phyloP scores from a whole-genome alignment of 2,113 vertebrate species.

The Eudyptes chrysolophus region DNA sequence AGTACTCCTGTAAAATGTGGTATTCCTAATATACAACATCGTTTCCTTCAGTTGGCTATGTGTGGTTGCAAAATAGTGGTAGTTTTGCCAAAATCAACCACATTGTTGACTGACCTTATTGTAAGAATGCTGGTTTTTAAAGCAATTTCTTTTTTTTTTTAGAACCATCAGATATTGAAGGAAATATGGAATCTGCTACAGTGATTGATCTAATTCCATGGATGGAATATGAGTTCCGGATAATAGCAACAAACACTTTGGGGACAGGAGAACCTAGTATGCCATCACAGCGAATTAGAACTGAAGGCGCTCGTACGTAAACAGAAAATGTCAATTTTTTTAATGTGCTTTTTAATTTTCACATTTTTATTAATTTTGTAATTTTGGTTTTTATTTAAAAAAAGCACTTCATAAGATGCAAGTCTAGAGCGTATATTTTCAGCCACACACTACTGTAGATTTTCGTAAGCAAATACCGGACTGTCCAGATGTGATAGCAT shows the following conservation, averaged over 20 bases:
- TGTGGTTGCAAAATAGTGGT: not conserved
- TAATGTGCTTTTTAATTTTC: not conserved
- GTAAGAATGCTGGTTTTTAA: not conserved
- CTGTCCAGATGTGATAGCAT: not conserved
- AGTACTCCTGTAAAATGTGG: not conserved
- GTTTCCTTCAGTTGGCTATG: not conserved
- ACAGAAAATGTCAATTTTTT: not conserved
- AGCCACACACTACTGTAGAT: not conserved
- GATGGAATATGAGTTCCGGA: slow-evolving; percentile 96
- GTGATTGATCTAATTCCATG: slow-evolving; percentile 91
- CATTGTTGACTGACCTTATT: not conserved
- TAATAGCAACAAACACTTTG: slow-evolving; percentile 91
- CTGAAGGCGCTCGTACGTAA: slow-evolving; percentile 86
- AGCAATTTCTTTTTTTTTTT: not conserved
- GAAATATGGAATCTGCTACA: slow-evolving; percentile 88
- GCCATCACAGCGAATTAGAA: slow-evolving; percentile 84
- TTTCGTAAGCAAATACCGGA: not conserved
- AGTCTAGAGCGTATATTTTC: not conserved
- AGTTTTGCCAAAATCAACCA: not conserved
- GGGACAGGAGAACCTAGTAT: slow-evolving; percentile 91
- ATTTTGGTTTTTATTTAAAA: not conserved
- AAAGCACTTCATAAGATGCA: not conserved
- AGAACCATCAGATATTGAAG: slow-evolving; percentile 91
- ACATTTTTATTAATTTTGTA: not conserved
- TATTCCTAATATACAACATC: not conserved